Conservation (phyloP, 2,113 vertebrate genomes). For the Syngnathus typhle region DNA sequence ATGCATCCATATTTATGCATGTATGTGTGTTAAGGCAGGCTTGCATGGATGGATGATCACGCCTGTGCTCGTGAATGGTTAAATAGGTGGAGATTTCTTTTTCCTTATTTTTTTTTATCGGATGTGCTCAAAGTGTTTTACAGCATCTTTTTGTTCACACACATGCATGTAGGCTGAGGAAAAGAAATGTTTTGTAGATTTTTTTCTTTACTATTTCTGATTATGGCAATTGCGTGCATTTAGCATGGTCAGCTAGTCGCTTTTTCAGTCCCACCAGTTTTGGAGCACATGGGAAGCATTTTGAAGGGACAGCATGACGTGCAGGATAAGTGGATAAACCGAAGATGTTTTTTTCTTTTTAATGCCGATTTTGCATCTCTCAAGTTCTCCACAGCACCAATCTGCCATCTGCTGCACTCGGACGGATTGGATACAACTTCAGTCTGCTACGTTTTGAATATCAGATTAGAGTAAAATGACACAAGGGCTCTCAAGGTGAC, state of each 20-base stretch:
- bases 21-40: neutral
- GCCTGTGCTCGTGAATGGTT: neutral
- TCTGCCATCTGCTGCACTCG: slow-evolving; percentile 39
- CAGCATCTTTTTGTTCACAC: neutral
- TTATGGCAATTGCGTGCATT: neutral
- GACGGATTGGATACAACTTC: slow-evolving; percentile 55
- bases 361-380: neutral
- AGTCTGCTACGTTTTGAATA: slow-evolving; percentile 47
- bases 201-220: neutral
- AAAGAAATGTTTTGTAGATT: no score
- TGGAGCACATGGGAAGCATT: neutral
- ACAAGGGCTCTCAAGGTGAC: slow-evolving; percentile 59
- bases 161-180: neutral
- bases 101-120: neutral
- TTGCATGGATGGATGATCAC: slow-evolving; percentile 5
- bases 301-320: neutral
- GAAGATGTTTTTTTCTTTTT: neutral
- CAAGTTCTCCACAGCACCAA: neutral
- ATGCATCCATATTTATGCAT: neutral
- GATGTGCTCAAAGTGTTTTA: neutral
- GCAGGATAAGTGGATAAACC: neutral
- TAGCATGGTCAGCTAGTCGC: neutral
- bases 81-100: neutral
- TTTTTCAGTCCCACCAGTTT: neutral
- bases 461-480: slow-evolving; percentile 56